A percentile compares a stretch with the other conserved stretches of the same genome.
Evolutionary conservation across 35 echinoderm and acorn worm genomes (phyloP).

Genomic region (Apostichopus californicus): DNA sequence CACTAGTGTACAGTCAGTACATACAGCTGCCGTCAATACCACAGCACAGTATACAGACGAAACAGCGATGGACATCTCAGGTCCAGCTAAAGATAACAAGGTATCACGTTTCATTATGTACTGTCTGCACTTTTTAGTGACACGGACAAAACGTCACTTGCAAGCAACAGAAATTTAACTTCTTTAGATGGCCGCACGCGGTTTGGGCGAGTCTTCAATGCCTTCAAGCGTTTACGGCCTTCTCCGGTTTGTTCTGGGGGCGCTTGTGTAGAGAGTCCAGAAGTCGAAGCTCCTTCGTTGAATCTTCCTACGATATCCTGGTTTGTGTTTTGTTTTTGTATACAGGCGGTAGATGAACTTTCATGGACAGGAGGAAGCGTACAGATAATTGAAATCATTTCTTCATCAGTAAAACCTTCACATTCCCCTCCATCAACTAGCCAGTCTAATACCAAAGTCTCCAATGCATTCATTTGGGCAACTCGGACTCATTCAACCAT

Average conservation of each 20-base stretch:
- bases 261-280: neutral
- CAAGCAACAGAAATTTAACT: too few species aligned
- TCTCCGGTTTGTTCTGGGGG: neutral
- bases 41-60: too few species aligned
- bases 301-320: neutral
- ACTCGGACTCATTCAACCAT: neutral
- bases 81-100: too few species aligned
- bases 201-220: too few species aligned
- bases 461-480: neutral
- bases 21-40: too few species aligned
- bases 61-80: too few species aligned
- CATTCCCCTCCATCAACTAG: neutral
- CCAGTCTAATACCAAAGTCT: conserved; percentile 1
- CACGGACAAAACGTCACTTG: too few species aligned
- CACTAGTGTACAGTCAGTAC: too few species aligned
- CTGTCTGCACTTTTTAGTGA: too few species aligned
- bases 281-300: neutral
- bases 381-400: conserved; percentile 14
- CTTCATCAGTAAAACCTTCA: conserved; percentile 27
- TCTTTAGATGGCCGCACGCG: too few species aligned
- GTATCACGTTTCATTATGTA: too few species aligned
- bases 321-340: neutral
- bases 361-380: neutral
- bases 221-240: neutral
- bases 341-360: neutral